Base-by-base conservation (phyloP, 1,140 invertebrate species). In the Euglossa dilemma region DNA sequence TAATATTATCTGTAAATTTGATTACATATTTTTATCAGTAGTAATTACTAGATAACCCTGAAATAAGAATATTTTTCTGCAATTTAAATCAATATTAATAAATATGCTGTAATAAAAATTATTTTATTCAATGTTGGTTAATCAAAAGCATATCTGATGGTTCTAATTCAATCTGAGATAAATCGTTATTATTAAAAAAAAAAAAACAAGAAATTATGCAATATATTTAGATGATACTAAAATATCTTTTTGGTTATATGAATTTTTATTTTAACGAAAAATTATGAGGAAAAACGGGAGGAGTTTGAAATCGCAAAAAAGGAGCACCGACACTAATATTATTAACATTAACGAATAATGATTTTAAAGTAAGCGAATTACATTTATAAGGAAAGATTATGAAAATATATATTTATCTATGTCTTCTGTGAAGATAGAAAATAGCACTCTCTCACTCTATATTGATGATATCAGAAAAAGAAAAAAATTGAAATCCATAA, bases 341-440 rank as follows among this genome's bases (percentile, higher is more conserved):
- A 95, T 94, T 94, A 94, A 95, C 93, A 94, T 93, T 95, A 94
- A 93, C 92, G 87, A 93, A 87, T 93, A 94, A 94, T 93, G 90
- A 93, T 93, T 93, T 93, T 90, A 93, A 93, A 93, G 80, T 94
- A 94, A 93, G 93, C 92, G 90, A 94, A 93, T 93, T 94, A 94
- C 93, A 94, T 94, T 94, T 93, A 93, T 94, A 94, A 94, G 93
- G 88, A 94, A 94, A 94, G 93, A 95, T 94, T 94, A 94, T 94
- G 91, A 94, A 94, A 94, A 94, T 94, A 95, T 95, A 94, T 95
- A 94, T 94, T 94, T 95, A 94, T 94, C 94, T 94, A 94, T 95
- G 94, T 95, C 95, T 95, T 95, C 95, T 95, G 94, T 95, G 95
- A 95, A 95, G 95, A 95, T 95, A 93, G 92, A 93, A 94, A 94